Evolutionary conservation across 2,113 vertebrate species (phyloP).

Genomic region (Corydoras maculifer): DNA sequence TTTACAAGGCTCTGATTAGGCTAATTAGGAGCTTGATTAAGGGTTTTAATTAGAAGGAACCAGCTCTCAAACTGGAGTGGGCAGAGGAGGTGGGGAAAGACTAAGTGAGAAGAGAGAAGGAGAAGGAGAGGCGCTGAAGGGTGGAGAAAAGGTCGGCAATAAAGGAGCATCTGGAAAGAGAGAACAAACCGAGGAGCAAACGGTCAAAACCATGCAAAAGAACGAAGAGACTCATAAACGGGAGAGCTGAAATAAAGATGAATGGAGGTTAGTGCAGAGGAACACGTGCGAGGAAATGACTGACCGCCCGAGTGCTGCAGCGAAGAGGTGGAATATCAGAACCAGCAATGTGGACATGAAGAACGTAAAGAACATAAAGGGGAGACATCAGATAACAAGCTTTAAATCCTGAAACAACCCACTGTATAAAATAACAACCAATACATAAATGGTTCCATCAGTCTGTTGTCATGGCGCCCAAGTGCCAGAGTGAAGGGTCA

Average conservation of each 20-base stretch:
- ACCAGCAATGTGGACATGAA: background rate
- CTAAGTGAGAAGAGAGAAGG: conserved; percentile 30
- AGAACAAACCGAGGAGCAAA: conserved; percentile 8
- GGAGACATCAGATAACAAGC: conserved; percentile 13
- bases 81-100: conserved; percentile 52
- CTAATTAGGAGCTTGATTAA: conserved; percentile 75
- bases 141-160: background rate
- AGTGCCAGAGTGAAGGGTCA: conserved; percentile 2
- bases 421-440: too few relatives aligned
- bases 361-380: background rate
- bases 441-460: conserved; percentile 11
- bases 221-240: background rate
- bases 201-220: background rate
- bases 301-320: background rate
- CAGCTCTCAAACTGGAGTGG: conserved; percentile 65
- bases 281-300: background rate
- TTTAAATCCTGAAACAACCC: too few relatives aligned
- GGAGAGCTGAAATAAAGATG: background rate
- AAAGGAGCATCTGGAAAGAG: background rate
- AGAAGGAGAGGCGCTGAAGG: background rate
- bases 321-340: background rate
- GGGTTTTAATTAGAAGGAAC: conserved; percentile 71
- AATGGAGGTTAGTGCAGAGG: background rate
- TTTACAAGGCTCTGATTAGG: conserved; percentile 71
- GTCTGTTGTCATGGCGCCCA: conserved; percentile 12